Evolutionary conservation across 2,888 invertebrate genomes (phyloP), one percentile per base, ranked within the genome.

Genomic region (Calliopum simillimum): DNA sequence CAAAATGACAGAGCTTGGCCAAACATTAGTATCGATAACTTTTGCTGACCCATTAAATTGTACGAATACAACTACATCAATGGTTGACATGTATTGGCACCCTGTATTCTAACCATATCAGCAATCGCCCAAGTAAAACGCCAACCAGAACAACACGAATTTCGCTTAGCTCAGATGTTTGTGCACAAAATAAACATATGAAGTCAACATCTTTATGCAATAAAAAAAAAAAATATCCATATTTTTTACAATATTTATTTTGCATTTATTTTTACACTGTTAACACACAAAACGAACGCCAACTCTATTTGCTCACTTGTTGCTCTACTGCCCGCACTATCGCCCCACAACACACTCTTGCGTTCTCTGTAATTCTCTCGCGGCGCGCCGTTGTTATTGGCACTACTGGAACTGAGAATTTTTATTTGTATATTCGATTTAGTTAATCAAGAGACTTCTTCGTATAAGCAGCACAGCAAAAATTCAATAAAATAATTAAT

Each of bases 341-440:
- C 55, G n/a, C n/a, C n/a, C n/a, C n/a, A n/a, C n/a, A n/a, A n/a
- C n/a, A n/a, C n/a, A 43, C 13, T 41, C 51, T 33, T 49, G n/a
- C 49, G 33, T 33, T 59, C 51, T 59, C 59, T 47, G 14, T 4
- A 47, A 19, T 41, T 51, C 23, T 56, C 16, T 56, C 19, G 19
- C 25, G 25, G 53, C 13, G 11, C n/a, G 14, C 55, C 55, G 25
- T 21, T 33, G 23, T 6, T 25, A 8, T 16, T 21, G 63, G 13
- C 58, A 56, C 58, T 41, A n/a, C n/a, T n/a, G n/a, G 4, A 21
- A 58, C 13, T 49, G 19, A 46, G 67, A 56, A 67, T 67, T 44
- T 8, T 33, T 33, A 33, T 67, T 67, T 67, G 47, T 53, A 44
- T 58, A 58, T 58, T 58, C 12, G 58, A 33, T 67, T 67, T 67